These are phyloP conservation scores for Chrysopa pallens DNA, from an alignment of 1,140 invertebrate genomes.

Conservation along the genomic window DNA sequence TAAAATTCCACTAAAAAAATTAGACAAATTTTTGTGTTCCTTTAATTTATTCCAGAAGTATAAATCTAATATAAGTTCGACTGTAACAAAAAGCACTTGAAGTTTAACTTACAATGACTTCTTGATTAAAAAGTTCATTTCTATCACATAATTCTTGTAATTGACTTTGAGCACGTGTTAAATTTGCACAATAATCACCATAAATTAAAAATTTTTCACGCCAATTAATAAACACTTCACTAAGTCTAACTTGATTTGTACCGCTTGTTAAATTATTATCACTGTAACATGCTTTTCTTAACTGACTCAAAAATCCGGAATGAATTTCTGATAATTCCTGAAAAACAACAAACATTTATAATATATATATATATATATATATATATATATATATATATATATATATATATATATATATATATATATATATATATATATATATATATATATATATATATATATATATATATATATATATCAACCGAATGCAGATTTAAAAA, in stretches of 20 bases:
- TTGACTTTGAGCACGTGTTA: constrained; percentile 59
- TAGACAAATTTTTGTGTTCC: too few relatives aligned
- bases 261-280: constrained; percentile 10
- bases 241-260: constrained; percentile 24
- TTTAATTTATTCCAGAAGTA: too few relatives aligned
- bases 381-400: too few relatives aligned
- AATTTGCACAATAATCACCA: constrained; percentile 87
- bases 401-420: too few relatives aligned
- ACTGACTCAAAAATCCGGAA: constrained; percentile 58
- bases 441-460: too few relatives aligned
- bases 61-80: too few relatives aligned
- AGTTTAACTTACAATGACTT: constrained; percentile 29
- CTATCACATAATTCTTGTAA: constrained; percentile 56
- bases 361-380: not conserved
- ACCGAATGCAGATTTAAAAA: too few relatives aligned
- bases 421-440: too few relatives aligned
- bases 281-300: constrained; percentile 46
- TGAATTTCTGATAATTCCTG: constrained; percentile 78
- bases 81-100: not conserved
- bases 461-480: too few relatives aligned
- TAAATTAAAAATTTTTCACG: constrained; percentile 84
- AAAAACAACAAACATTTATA: constrained; percentile 3
- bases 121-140: constrained; percentile 29
- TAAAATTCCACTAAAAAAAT: too few relatives aligned
- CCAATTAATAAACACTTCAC: constrained; percentile 74